Conservation (phyloP, 2,113 vertebrate genomes). For the Grammomys dolichurus region DNA sequence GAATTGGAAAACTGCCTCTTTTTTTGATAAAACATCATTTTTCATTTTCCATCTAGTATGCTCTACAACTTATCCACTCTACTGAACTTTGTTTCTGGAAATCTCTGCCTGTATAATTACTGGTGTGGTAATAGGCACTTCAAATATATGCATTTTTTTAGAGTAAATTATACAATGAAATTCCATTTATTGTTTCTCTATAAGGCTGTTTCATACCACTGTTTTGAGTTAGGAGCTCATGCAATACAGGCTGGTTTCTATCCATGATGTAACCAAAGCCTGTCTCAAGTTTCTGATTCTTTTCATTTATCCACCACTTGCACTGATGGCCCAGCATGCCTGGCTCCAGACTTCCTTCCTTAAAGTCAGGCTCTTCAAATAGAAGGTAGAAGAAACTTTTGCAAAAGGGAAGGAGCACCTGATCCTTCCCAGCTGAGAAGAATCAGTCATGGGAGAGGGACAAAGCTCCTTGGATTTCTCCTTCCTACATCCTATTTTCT, state of each 20-base stretch:
- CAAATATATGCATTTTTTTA: slow-evolving; percentile 9
- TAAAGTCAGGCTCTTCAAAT: neutral
- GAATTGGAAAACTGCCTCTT: neutral
- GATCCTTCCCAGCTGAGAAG: neutral
- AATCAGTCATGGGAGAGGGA: neutral
- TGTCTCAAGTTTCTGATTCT: neutral
- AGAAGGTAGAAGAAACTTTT: neutral
- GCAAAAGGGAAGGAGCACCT: neutral
- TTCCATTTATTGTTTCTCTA: slow-evolving; percentile 71
- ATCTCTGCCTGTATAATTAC: neutral
- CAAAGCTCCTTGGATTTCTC: rapidly evolving
- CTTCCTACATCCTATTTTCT: neutral
- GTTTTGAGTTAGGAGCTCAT: neutral
- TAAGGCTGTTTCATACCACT: neutral
- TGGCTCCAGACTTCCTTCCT: neutral
- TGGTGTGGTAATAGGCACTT: neutral
- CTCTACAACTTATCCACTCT: neutral
- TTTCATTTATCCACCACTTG: neutral
- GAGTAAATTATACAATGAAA: slow-evolving; percentile 60
- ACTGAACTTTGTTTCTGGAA: slow-evolving; percentile 1
- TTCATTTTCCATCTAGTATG: slow-evolving; percentile 25
- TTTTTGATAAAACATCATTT: slow-evolving; percentile 34
- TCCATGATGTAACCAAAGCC: neutral
- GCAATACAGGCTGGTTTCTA: neutral
- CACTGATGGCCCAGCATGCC: neutral